phyloP scores from a whole-genome alignment of 2,888 invertebrate species.

The Mongoloraphidia duomilia region DNA sequence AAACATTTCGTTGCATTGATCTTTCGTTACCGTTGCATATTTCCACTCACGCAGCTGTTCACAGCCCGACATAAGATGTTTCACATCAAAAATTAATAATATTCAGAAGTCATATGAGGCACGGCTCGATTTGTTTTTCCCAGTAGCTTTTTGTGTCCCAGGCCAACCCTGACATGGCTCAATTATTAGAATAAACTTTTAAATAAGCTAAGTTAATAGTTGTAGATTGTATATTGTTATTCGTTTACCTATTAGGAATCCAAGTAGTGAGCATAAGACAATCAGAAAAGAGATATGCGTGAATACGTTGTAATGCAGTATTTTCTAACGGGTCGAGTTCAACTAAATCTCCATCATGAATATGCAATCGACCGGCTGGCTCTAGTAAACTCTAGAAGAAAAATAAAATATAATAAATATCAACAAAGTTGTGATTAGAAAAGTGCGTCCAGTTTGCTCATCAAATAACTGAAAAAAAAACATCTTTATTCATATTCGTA shows the following conservation, averaged over 20 bases:
- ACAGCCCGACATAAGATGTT: too few species aligned
- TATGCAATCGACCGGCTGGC: conserved; percentile 54
- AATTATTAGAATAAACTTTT: too few species aligned
- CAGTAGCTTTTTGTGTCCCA: too few species aligned
- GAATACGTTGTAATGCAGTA: conserved; percentile 71
- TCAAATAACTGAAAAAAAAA: not conserved
- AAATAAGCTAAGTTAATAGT: too few species aligned
- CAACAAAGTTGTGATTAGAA: not conserved
- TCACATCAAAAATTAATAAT: too few species aligned
- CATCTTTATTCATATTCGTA: not conserved
- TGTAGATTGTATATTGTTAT: too few species aligned
- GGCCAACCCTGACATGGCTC: too few species aligned
- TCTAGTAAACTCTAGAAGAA: conserved; percentile 51
- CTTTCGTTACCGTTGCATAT: too few species aligned
- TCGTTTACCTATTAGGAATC: conserved; percentile 43
- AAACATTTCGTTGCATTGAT: too few species aligned
- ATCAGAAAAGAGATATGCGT: conserved; percentile 87
- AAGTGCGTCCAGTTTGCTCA: not conserved
- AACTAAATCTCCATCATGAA: conserved; percentile 85
- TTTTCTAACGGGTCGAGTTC: conserved; percentile 83
- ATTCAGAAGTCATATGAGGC: too few species aligned
- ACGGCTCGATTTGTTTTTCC: too few species aligned
- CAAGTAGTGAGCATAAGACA: conserved; percentile 78
- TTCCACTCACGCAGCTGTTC: too few species aligned
- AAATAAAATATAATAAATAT: conserved; percentile 8